Percentiles rank a stretch among this genome's conserved stretches.
Evolutionary conservation across 2,888 invertebrate species (phyloP).

Genomic region (Troides oblongomaculatus): DNA sequence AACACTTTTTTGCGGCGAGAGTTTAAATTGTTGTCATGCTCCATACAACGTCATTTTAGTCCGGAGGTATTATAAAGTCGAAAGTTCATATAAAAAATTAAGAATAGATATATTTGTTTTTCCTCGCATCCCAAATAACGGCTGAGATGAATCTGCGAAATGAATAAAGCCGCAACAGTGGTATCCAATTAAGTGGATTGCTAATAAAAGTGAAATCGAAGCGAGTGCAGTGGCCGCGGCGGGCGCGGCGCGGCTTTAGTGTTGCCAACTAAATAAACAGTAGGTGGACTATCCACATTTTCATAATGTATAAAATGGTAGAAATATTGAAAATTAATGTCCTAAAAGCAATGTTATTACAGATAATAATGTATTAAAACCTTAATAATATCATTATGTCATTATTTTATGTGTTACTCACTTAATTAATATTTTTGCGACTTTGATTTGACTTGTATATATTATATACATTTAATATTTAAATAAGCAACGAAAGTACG

Average conservation of each 20-base stretch:
- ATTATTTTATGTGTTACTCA: too few relatives aligned
- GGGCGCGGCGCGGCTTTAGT: conserved; percentile 31
- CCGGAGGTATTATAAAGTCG: background rate
- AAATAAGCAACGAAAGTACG: too few relatives aligned
- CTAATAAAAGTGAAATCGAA: conserved; percentile 80
- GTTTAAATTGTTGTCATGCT: background rate
- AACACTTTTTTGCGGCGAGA: background rate
- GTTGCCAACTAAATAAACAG: conserved; percentile 6
- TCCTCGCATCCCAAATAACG: conserved; percentile 40
- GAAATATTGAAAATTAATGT: background rate
- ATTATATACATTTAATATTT: too few relatives aligned
- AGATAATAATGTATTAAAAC: background rate
- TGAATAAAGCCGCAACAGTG: conserved; percentile 75
- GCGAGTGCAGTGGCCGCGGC: conserved; percentile 76
- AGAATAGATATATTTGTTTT: conserved; percentile 13
- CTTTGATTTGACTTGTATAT: too few relatives aligned
- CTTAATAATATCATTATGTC: background rate
- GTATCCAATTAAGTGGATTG: conserved; percentile 79
- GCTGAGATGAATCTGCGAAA: conserved; percentile 72
- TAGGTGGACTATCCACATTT: conserved; percentile 14
- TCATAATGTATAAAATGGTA: background rate
- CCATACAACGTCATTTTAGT: background rate
- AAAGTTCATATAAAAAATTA: conserved; percentile 10
- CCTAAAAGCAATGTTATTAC: background rate
- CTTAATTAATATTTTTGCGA: too few relatives aligned